Percentiles rank a stretch among this genome's conserved stretches.
These are phyloP conservation scores for Philopotamus ludificatus DNA, from an alignment of 1,140 invertebrate genomes.

Conservation along the genomic window DNA sequence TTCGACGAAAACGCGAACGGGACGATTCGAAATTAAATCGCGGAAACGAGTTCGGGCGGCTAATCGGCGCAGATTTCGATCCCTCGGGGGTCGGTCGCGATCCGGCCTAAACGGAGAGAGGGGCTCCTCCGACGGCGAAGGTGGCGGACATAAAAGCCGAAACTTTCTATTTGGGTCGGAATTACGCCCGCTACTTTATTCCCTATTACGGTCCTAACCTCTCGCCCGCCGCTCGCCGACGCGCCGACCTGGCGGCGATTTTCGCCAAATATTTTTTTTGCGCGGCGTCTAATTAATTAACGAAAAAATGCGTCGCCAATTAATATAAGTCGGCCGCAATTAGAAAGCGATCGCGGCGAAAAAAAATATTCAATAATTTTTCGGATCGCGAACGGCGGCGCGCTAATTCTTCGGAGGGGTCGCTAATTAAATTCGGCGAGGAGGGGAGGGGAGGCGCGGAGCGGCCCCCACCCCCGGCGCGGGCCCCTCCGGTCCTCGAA, in stretches of 20 bases:
- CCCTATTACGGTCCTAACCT: conserved; percentile 21
- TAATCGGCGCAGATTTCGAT: conserved; percentile 28
- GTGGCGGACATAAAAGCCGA: conserved; percentile 22
- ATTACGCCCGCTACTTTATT: conserved; percentile 26
- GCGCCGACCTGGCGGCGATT: no score
- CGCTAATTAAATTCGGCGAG: conserved; percentile 35
- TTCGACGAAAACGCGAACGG: no score
- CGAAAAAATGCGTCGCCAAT: background rate
- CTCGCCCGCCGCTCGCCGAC: conserved; percentile 17
- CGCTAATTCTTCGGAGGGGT: conserved; percentile 36
- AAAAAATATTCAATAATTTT: background rate
- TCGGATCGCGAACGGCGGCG: background rate
- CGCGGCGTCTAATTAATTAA: background rate
- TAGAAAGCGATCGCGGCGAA: background rate
- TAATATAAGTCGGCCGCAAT: no score
- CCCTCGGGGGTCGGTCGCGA: conserved; percentile 12
- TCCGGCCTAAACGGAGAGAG: conserved; percentile 15
- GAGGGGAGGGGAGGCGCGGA: no score
- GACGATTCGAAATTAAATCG: background rate
- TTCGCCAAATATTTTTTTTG: no score
- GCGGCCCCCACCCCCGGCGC: background rate
- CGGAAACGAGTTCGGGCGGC: conserved; percentile 1
- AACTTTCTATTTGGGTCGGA: conserved; percentile 28
- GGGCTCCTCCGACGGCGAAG: background rate
- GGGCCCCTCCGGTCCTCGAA: background rate